Base-by-base conservation (phyloP, 2,113 vertebrate genomes). In the Psammodynastes pulverulentus region DNA sequence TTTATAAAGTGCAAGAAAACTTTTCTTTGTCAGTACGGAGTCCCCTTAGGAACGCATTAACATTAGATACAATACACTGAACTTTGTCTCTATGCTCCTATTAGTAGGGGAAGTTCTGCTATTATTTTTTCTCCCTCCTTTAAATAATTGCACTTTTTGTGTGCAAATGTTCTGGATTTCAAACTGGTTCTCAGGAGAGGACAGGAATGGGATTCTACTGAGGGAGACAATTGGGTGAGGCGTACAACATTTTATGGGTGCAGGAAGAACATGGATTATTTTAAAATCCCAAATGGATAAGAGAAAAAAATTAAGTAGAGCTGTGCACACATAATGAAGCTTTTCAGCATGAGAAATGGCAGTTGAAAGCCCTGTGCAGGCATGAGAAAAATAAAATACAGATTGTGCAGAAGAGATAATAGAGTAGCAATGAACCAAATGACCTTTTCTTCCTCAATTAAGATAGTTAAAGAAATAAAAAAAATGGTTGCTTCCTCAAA, bases 41-140 rank as follows among this genome's bases (percentile, higher is more conserved):
- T 43, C 23, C 58, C 13, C 49, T 29, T 46, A 56, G 72, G 45
- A 92, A 62, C 34, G 56, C 90, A 90, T 94, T 93, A 90, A 92
- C 26, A 58, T 13, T 0, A 0, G 85, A 45, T 39, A 56, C 19
- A 5, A 46, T 48, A 48, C 9, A 34, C 46, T 67, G 46, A 87
- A 52, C 19, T 13, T 17, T 92, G 58, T 49, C 34, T 53, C 26
- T 45, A 15, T 26, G n/a, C 23, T 88, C 24, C 45, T 86, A 49
- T 89, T 67, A 46, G 46, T 67, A 46, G 62, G 2, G 8, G 9
- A 13, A 43, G 9, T 29, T 53, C 26, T 90, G 19, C 34, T 34
- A 90, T 90, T 34, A 62, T 62, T 46, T 26, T 45, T 8, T 23
- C 88, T 79, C 72, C 34, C 17, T 39, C 34, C 34, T 39, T 62